Evolutionary conservation across 2,797 vertebrate species (phyloP), one percentile per base, ranked within the genome.

Genomic region (Enteromius thamalakanensis): DNA sequence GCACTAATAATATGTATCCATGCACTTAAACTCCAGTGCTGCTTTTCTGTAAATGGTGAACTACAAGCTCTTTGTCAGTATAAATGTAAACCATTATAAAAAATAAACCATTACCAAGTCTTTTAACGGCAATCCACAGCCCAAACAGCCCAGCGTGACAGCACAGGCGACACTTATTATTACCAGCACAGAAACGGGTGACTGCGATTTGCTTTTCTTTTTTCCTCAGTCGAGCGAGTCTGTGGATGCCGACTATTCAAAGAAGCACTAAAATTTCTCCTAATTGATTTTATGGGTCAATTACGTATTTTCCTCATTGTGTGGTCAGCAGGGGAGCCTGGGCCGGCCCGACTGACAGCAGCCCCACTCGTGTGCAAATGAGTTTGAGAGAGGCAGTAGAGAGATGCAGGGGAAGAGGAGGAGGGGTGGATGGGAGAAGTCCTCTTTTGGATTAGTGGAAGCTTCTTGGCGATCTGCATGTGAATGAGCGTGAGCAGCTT

Each of bases 401-500:
- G 64, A 84, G 79, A 84, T 72, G 55, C 79, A 51, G 67, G 58
- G 75, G 76, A 58, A 32, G 58, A 34, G 34, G 80, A 83, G 85
- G 71, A 81, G 80, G 72, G 79, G 82, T 60, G 74, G 78, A 84
- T 85, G 80, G 74, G 80, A 83, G 88, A 87, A 88, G 89, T 89
- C 86, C 88, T 92, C 91, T 87, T 84, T 86, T 76, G 92, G 94
- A 94, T 95, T 94, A 94, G 92, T 92, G 90, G 90, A 92, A 94
- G 93, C 93, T 93, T 76, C 93, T 94, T 91, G 89, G 90, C 84
- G 68, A 94, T 95, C 93, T 95, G 92, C 94, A 95, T 95, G 91
- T 95, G 92, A 95, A 95, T 94, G 92, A 92, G 90, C 42, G 71
- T 84, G 91, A 89, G 90, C 92, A 92, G 91, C 91, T 92, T 91